Evolutionary conservation across 2,888 invertebrate genomes (phyloP), one percentile per base, ranked within the genome.

Genomic region (Lymantria monacha): DNA sequence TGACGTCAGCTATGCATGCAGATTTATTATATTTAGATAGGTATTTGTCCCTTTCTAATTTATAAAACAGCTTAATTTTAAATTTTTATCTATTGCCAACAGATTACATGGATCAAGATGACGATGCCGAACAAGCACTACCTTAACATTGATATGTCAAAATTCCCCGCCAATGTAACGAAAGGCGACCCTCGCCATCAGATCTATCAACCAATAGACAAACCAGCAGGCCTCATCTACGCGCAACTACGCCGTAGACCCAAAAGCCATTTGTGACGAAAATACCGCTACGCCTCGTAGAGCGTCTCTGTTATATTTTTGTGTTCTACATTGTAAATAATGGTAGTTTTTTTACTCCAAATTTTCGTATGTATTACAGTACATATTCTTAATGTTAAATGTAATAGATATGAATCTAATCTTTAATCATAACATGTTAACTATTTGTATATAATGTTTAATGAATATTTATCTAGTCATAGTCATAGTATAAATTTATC

Each of bases 111-210:
- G 74, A 94, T 96, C 46, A 93, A 94, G 63, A 95, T 96, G 94
- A 92, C 93, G 54, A 94, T 96, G 94, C 96, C 96, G 0, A 96
- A 96, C 81, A 96, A 95, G 69, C 96, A 96, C 75, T 96, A 96
- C 76, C 93, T 95, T 66, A 93, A 93, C 63, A 93, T 96, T 42
- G 96, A 96, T 74, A 92, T 95, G 69, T 93, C 94, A 8, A 95
- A 94, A 67, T 96, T 96, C 82, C 94, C 95, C 22, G 89, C 91
- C 0, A 88, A 92, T 45, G 89, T 95, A 12, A 92, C 93, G 11
- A 93, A 93, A 14, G 93, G 93, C 0, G 93, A 94, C 22, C 94
- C 95, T 44, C 74, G 82, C 0, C 92, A 93, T 62, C 94, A 95
- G 66, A 95, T 96, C 38, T 95, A 95, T 72, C 92, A 95, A 48